Conservation (phyloP, 2,113 vertebrate genomes). For the Petrocephalus zakoni region DNA sequence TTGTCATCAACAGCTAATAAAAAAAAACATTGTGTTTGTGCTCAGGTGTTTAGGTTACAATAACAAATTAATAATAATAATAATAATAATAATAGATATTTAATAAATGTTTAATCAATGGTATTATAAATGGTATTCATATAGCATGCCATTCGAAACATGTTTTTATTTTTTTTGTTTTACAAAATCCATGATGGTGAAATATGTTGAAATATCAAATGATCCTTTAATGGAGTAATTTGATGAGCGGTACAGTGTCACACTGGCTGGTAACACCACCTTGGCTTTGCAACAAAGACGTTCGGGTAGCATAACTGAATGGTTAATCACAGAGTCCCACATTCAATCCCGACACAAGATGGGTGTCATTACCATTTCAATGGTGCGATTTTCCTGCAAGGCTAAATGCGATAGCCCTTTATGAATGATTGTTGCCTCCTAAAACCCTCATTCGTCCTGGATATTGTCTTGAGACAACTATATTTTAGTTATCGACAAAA, state of each 20-base stretch:
- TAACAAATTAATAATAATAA: neutral
- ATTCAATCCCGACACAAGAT: neutral
- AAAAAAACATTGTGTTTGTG: neutral
- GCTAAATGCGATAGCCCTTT: conserved; percentile 16
- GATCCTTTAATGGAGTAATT: conserved; percentile 1
- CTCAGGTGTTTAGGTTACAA: neutral
- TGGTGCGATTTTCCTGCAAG: conserved; percentile 7
- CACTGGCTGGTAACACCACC: neutral
- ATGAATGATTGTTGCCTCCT: neutral
- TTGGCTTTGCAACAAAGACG: conserved; percentile 14
- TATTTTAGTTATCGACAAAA: neutral
- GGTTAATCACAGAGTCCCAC: conserved; percentile 13
- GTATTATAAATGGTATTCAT: neutral
- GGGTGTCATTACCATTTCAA: conserved; percentile 20
- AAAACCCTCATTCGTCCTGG: neutral
- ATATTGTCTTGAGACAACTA: conserved; percentile 4
- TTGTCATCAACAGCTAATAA: neutral
- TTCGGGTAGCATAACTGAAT: conserved; percentile 2
- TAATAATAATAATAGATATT: neutral
- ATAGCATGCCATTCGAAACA: neutral
- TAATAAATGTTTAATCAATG: neutral
- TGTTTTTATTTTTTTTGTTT: neutral
- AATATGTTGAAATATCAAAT: neutral
- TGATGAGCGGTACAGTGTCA: neutral
- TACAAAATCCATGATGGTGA: neutral